phyloP scores from a whole-genome alignment of 1,140 invertebrate species.

The Papilio xuthus region DNA sequence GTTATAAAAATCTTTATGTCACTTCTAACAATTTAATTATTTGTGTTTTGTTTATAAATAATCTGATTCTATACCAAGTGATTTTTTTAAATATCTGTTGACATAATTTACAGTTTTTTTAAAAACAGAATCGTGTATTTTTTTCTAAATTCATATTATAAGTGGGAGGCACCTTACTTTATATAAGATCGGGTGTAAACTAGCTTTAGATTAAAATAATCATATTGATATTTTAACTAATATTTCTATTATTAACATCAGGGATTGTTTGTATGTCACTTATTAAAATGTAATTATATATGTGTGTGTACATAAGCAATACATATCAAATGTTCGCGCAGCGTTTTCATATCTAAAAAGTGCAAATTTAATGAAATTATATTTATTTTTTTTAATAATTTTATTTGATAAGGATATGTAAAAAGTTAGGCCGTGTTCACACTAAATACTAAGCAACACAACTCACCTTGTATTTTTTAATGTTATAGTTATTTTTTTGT shows the following conservation, averaged over 20 bases:
- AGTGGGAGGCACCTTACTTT: no score
- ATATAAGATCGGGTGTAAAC: neutral
- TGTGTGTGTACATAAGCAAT: constrained; percentile 9
- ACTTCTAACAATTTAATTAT: constrained; percentile 10
- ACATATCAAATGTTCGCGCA: constrained; percentile 16
- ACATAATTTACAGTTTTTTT: neutral
- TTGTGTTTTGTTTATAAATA: neutral
- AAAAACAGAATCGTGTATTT: no score
- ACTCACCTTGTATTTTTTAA: neutral
- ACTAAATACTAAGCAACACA: neutral
- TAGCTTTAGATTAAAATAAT: neutral
- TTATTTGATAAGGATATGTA: neutral
- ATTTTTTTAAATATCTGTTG: neutral
- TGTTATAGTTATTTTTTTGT: neutral
- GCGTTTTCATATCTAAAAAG: constrained; percentile 8
- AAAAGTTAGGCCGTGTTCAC: neutral
- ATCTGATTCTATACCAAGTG: no score
- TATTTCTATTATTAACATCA: neutral
- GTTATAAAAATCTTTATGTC: neutral
- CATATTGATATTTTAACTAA: neutral
- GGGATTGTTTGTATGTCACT: neutral
- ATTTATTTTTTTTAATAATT: neutral
- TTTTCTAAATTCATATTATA: no score
- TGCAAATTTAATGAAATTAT: constrained; percentile 5
- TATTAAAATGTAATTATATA: neutral